Evolutionary conservation across 1,140 invertebrate genomes (phyloP), one percentile per base, ranked within the genome.

Genomic region (Drosophila varians): DNA sequence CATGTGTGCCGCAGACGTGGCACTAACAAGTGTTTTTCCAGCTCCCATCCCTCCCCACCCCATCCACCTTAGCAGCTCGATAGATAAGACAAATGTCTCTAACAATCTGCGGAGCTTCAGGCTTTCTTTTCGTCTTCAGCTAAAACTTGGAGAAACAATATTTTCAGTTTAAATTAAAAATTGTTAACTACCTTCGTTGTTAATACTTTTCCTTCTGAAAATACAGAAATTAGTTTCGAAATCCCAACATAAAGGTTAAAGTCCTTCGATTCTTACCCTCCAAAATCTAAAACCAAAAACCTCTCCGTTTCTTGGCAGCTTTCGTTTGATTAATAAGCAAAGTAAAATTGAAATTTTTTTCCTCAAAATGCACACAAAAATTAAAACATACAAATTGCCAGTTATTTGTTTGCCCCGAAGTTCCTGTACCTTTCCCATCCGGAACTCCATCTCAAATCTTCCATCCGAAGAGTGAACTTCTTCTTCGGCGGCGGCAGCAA

Each of bases 301-400:
- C 62, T 36, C 34, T 52, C 31, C 26, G 46, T n/a, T 53, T 31
- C 19, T 38, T 28, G 36, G 16, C 31, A 72, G 46, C 51, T 49
- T 18, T 40, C 53, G 25, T 65, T 82, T 90, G 87, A 90, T 90
- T 90, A 90, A 90, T 90, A 90, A 68, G 82, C 83, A 66, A 76
- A 86, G 82, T 90, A 71, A 90, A 90, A 90, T 90, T 87, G 75
- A 71, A 70, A 83, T 46, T 54, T 71, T 54, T 71, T 51, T 71
- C 36, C 23, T 21, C 43, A 48, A 57, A 72, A 84, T 74, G 78
- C 51, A 83, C 64, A 77, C 76, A 82, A 89, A 90, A 90, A 90
- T 90, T 83, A 90, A 90, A 89, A 83, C 69, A 70, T 79, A 90
- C 87, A 90, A 90, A 90, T 90, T 90, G 87, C 70, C 58, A 79